Base-by-base conservation (phyloP, 2,113 vertebrate genomes). In the Nannospalax galili region DNA sequence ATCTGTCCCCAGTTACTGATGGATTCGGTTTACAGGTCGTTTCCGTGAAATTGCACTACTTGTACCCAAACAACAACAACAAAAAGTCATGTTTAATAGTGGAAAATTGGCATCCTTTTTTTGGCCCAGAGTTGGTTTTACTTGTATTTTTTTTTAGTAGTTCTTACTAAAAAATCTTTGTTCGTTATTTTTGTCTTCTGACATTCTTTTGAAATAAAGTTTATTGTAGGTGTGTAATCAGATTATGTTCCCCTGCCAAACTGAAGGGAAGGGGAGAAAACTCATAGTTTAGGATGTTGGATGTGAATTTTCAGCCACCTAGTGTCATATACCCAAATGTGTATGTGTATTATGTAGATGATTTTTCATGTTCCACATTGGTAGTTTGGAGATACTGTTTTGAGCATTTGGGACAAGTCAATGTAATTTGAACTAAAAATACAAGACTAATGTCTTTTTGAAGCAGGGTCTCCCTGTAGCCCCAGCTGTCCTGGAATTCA, bases 181-280 rank as follows among this genome's bases (percentile, higher is more conserved):
- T 87, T 73, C 67, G 10, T 72, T 86, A 14, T 42, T 58, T 88
- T 28, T 88, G 64, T 75, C 48, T 87, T 81, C 69, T 79, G 70
- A 85, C 4, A 35, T 35, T 86, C 37, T 90, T 88, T 94, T 84
- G 6, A 96, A 93, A 90, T 70, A 58, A 72, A 37, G 15, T 70
- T 89, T 91, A 30, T 90, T 95, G 89, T 45, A 87, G 58, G 35
- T 84, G 32, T 95, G 64, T 82, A 52, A 60, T 90, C 32, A 91
- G 22, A 52, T 78, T 78, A 58, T 72, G 67, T 56, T 88, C 3
- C 6, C 62, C 11, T 94, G 52, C 26, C 74, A 84, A 40, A 73
- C 45, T 5, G 79, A 82, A 92, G 84, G 58, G 37, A 65, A 20
- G 26, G 37, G 9, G 60, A 32, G 48, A 62, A 65, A 56, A 62